Evolutionary conservation across 2,888 invertebrate species (phyloP).

Genomic region (Lepidocyrtinus sp.): DNA sequence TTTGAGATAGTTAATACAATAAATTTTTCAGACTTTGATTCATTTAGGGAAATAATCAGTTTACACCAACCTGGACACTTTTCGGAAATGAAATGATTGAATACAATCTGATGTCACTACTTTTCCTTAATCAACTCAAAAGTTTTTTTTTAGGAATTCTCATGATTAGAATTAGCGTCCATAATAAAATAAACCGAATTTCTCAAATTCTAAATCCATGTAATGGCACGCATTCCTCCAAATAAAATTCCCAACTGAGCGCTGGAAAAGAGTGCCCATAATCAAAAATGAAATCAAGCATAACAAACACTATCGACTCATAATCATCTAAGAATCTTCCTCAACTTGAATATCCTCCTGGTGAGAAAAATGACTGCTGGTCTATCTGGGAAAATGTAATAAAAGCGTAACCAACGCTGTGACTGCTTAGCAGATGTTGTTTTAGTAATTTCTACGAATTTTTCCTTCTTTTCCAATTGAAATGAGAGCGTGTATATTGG

Average conservation of each 20-base stretch:
- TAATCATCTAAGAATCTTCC: constrained; percentile 21
- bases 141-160: background rate
- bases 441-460: background rate
- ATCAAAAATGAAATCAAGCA: background rate
- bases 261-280: too few relatives aligned
- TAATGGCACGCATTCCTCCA: too few relatives aligned
- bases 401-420: constrained; percentile 17
- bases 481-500: background rate
- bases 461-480: background rate
- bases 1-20: background rate
- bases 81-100: too few relatives aligned
- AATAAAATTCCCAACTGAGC: background rate
- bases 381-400: background rate
- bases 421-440: constrained; percentile 40
- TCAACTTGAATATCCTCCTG: constrained; percentile 20
- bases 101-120: background rate
- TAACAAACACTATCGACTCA: background rate
- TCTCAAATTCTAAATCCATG: too few relatives aligned
- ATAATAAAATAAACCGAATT: background rate
- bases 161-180: background rate
- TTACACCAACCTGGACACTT: background rate
- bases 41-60: constrained; percentile 37
- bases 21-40: background rate
- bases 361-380: background rate
- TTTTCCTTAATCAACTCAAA: background rate